phyloP scores from a whole-genome alignment of 2,113 vertebrate genomes.

The Apodemus speciosus region DNA sequence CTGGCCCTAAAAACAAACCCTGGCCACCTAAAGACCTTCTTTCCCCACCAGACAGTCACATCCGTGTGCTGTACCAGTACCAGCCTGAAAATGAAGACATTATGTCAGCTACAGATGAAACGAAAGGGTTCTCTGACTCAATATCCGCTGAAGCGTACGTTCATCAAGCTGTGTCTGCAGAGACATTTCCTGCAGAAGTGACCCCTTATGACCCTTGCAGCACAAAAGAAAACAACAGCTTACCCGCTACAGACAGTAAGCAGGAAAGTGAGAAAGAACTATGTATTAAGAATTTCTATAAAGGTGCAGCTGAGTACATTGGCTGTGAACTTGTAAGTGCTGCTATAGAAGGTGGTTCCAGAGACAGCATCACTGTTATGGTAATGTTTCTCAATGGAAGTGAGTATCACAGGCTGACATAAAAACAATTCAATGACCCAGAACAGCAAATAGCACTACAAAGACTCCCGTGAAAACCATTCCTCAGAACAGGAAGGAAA shows the following conservation, averaged over 20 bases:
- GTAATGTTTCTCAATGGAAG: constrained; percentile 81
- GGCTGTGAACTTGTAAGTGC: constrained; percentile 76
- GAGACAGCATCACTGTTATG: constrained; percentile 82
- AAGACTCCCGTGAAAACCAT: neutral
- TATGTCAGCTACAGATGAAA: neutral
- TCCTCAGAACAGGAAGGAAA: constrained; percentile 14
- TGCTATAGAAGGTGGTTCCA: constrained; percentile 82
- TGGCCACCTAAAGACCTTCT: neutral
- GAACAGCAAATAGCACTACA: constrained; percentile 6
- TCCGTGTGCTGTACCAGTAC: constrained; percentile 40
- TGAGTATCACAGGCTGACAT: constrained; percentile 18
- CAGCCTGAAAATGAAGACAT: neutral
- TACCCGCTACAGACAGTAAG: neutral
- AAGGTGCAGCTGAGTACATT: constrained; percentile 64
- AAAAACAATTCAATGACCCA: neutral
- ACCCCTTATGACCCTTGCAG: neutral
- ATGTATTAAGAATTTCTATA: constrained; percentile 18
- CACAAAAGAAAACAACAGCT: constrained; percentile 26
- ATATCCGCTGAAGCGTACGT: neutral
- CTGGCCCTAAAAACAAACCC: neutral
- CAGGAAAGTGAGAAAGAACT: neutral
- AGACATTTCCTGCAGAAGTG: neutral
- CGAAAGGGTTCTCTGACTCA: neutral
- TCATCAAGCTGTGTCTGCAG: neutral
- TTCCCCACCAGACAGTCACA: neutral